phyloP scores from a whole-genome alignment of 2,888 invertebrate species.

The Amiota communis region DNA sequence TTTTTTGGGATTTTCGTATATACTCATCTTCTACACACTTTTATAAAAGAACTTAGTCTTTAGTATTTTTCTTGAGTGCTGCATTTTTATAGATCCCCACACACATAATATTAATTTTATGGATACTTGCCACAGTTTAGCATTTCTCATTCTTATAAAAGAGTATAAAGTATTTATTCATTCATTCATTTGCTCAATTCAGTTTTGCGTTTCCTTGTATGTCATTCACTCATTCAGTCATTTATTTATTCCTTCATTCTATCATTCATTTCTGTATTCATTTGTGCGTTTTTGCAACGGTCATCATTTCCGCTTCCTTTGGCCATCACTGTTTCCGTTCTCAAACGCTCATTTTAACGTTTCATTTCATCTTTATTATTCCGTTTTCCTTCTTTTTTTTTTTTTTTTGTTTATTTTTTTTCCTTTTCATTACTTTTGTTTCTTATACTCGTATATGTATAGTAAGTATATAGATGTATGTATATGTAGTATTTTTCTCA shows the following conservation, averaged over 20 bases:
- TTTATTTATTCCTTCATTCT: not conserved
- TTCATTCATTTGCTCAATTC: too few relatives aligned
- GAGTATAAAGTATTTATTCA: too few relatives aligned
- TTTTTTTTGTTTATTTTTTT: not conserved
- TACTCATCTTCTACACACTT: too few relatives aligned
- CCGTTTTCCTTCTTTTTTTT: not conserved
- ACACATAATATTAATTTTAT: not conserved
- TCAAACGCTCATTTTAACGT: not conserved
- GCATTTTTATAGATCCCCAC: not conserved
- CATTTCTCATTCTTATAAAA: too few relatives aligned
- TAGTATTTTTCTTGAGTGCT: not conserved
- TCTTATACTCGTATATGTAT: too few relatives aligned
- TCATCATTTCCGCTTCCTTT: constrained; percentile 21
- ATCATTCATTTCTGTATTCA: not conserved
- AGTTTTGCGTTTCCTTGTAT: too few relatives aligned
- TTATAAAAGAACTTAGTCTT: not conserved
- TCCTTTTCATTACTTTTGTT: not conserved
- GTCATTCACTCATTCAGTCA: not conserved
- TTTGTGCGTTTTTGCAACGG: constrained; percentile 9
- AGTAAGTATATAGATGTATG: too few relatives aligned
- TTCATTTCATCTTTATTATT: constrained; percentile 5
- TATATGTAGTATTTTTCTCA: too few relatives aligned
- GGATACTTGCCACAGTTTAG: not conserved
- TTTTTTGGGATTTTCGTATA: too few relatives aligned
- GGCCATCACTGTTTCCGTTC: constrained; percentile 6